These are phyloP conservation scores for Dasypolia templi DNA, from an alignment of 2,888 invertebrate species.

Conservation along the genomic window DNA sequence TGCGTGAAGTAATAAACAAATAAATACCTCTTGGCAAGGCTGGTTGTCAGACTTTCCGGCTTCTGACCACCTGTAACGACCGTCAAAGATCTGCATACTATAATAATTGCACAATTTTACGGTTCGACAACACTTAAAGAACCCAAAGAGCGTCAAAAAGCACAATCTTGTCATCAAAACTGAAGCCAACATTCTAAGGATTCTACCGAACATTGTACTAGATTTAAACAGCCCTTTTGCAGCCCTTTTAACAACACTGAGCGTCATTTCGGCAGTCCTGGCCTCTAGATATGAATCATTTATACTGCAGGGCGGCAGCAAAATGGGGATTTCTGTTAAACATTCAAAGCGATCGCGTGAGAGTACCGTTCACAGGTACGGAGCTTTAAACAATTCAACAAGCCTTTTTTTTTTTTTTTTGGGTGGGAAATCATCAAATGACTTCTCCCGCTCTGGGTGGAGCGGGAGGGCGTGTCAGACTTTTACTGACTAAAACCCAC, in stretches of 20 bases:
- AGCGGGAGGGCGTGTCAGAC: no score
- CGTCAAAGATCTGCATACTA: neutral
- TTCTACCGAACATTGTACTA: slow-evolving; percentile 17
- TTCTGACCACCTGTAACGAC: no score
- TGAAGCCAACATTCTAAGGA: slow-evolving; percentile 8
- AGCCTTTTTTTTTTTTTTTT: no score
- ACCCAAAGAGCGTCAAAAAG: neutral
- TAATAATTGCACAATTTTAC: neutral
- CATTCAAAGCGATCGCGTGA: slow-evolving; percentile 70
- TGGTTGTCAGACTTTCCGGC: no score
- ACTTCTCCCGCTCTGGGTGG: no score
- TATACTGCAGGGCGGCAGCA: slow-evolving; percentile 70
- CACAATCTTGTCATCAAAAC: slow-evolving; percentile 13
- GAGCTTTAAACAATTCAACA: slow-evolving; percentile 66
- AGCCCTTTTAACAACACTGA: slow-evolving; percentile 52
- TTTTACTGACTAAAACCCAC: no score
- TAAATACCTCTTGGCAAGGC: no score
- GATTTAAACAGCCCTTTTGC: slow-evolving; percentile 54
- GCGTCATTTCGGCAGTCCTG: slow-evolving; percentile 56
- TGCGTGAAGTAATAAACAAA: no score
- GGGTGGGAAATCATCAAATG: no score
- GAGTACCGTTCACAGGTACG: slow-evolving; percentile 62
- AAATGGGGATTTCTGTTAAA: slow-evolving; percentile 74
- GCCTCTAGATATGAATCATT: slow-evolving; percentile 78
- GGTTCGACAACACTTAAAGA: neutral